These are phyloP conservation scores for Scomberomorus guttatus DNA, from an alignment of 2,797 vertebrate species.

Conservation along the genomic window DNA sequence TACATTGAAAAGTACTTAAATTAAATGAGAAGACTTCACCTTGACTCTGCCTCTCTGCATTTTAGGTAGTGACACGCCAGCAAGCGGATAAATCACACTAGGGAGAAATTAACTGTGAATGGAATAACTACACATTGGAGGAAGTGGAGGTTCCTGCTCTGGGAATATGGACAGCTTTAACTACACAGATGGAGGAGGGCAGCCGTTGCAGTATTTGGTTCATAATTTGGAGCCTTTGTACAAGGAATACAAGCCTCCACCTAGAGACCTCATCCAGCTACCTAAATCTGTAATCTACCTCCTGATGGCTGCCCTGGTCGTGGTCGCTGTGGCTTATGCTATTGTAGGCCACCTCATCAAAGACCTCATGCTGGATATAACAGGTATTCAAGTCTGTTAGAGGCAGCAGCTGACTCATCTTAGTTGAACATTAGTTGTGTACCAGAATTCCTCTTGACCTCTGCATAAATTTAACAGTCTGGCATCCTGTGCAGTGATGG, in stretches of 20 bases:
- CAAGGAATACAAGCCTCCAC: slow-evolving; percentile 86
- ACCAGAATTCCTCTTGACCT: neutral
- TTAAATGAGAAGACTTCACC: neutral
- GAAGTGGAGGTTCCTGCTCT: slow-evolving; percentile 35
- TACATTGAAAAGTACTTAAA: neutral
- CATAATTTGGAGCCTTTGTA: slow-evolving; percentile 81
- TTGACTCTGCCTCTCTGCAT: neutral
- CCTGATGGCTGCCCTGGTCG: slow-evolving; percentile 84
- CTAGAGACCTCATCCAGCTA: slow-evolving; percentile 86
- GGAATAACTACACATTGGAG: slow-evolving; percentile 48
- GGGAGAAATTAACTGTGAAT: slow-evolving; percentile 15
- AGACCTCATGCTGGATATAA: slow-evolving; percentile 88
- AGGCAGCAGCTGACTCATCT: neutral
- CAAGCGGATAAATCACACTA: slow-evolving; percentile 25
- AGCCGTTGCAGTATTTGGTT: slow-evolving; percentile 72
- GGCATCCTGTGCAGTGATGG: neutral
- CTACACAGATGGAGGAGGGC: slow-evolving; percentile 58
- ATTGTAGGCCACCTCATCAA: slow-evolving; percentile 92
- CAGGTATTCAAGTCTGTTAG: slow-evolving; percentile 78
- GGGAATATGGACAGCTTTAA: slow-evolving; percentile 77
- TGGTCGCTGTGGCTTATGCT: slow-evolving; percentile 88
- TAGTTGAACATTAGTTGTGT: neutral
- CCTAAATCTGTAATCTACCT: slow-evolving; percentile 87
- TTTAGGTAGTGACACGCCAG: slow-evolving; percentile 27
- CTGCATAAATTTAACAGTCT: neutral